phyloP scores from a whole-genome alignment of 2,113 vertebrate genomes.

The Corythoichthys haematopterus region DNA sequence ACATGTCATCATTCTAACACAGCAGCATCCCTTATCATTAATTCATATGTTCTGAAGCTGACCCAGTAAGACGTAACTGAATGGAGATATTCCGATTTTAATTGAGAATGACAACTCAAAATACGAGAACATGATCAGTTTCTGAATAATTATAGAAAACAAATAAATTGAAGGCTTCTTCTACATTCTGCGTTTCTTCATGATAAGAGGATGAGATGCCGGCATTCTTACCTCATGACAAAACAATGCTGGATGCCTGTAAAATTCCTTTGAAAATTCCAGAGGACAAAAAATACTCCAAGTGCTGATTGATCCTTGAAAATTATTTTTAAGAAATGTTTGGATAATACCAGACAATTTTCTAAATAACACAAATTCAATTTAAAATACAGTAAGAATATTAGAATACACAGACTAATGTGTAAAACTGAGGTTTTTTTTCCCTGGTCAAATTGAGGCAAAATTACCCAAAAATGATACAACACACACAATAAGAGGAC shows the following conservation, averaged over 20 bases:
- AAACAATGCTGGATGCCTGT: conserved; percentile 17
- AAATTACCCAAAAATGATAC: conserved; percentile 15
- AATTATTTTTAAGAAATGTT: neutral
- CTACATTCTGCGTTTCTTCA: conserved; percentile 22
- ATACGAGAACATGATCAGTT: neutral
- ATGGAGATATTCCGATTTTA: neutral
- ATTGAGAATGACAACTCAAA: neutral
- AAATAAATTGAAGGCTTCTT: neutral
- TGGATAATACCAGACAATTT: neutral
- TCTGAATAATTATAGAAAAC: neutral
- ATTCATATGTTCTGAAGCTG: conserved; percentile 28
- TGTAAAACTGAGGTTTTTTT: conserved; percentile 4
- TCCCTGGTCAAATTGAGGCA: neutral
- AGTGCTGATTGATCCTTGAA: conserved; percentile 2
- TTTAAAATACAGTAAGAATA: neutral
- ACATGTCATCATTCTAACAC: conserved; percentile 17
- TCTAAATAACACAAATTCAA: neutral
- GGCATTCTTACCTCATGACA: conserved; percentile 45
- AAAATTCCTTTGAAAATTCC: conserved; percentile 33
- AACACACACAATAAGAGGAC: conserved; percentile 2
- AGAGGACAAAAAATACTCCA: conserved; percentile 1
- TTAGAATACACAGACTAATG: neutral
- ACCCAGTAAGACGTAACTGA: conserved; percentile 7
- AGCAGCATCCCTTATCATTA: conserved; percentile 45
- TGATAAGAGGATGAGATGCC: conserved; percentile 13